A percentile compares a stretch with the other conserved stretches of the same genome.
These are phyloP conservation scores for Tachuris rubrigastra DNA, from an alignment of 2,113 vertebrate genomes.

Conservation along the genomic window DNA sequence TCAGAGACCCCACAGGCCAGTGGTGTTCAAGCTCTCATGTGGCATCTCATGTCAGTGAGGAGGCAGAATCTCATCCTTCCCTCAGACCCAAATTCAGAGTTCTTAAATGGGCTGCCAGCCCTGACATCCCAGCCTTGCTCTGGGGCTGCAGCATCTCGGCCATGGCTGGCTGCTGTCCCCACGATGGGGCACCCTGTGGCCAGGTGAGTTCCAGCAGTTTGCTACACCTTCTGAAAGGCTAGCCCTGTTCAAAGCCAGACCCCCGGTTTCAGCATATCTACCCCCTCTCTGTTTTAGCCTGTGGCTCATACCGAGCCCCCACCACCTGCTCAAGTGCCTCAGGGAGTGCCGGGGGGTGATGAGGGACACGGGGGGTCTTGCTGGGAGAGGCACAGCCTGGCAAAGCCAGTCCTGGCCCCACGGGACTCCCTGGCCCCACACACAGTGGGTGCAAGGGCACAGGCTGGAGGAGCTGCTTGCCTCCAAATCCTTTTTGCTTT, in stretches of 20 bases:
- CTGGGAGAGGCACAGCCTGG: not conserved
- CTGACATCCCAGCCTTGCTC: not conserved
- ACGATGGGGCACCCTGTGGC: fast-evolving
- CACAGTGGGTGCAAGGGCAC: not conserved
- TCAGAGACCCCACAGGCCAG: fast-evolving
- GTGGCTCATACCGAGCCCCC: not conserved
- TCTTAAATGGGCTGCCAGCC: not conserved
- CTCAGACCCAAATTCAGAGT: not conserved
- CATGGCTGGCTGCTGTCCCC: not conserved
- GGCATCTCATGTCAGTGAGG: not conserved
- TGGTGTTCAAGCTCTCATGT: not conserved
- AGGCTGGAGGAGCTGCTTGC: not conserved
- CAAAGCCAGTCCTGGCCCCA: fast-evolving
- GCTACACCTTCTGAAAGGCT: not conserved
- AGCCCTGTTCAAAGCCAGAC: not conserved
- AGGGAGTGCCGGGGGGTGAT: not conserved
- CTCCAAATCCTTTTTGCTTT: not conserved
- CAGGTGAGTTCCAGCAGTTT: not conserved
- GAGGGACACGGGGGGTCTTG: fast-evolving
- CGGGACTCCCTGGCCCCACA: not conserved
- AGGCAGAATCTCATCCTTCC: not conserved
- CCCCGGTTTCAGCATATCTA: not conserved
- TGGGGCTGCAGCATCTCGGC: not conserved
- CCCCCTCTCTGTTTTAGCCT: fast-evolving
- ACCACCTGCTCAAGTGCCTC: fast-evolving